Evolutionary conservation across 2,888 invertebrate genomes (phyloP).

Genomic region (Chrysolina americana): DNA sequence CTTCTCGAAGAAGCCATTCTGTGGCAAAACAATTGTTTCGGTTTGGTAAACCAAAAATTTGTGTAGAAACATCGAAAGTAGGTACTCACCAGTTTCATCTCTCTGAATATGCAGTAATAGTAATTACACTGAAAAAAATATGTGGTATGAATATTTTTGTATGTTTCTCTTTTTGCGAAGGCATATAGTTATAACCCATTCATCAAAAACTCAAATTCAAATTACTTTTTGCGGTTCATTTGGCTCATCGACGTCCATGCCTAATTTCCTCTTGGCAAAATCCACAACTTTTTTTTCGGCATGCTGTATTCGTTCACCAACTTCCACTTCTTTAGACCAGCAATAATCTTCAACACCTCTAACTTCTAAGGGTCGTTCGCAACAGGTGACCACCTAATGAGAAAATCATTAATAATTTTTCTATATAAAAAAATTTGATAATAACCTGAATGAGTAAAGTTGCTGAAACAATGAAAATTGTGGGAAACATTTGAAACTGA

Average conservation of each 20-base stretch:
- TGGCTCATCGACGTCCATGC: conserved; percentile 54
- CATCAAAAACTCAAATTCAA: background rate
- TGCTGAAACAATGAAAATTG: background rate
- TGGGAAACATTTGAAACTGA: background rate
- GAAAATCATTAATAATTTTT: background rate
- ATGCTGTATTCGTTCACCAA: conserved; percentile 58
- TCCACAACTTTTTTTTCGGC: conserved; percentile 61
- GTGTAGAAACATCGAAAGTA: conserved; percentile 24
- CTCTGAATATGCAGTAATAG: conserved; percentile 54
- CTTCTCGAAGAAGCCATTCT: no score
- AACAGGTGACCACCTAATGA: conserved; percentile 29
- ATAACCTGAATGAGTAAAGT: background rate
- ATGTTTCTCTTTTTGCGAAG: background rate
- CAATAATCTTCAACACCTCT: conserved; percentile 59
- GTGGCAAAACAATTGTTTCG: no score
- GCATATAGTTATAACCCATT: background rate
- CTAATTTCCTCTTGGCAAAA: conserved; percentile 61
- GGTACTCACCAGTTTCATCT: conserved; percentile 56
- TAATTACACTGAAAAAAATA: conserved; percentile 57
- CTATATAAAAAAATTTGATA: background rate
- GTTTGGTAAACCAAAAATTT: no score
- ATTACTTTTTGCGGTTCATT: conserved; percentile 60
- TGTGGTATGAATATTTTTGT: conserved; percentile 2
- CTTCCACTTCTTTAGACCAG: conserved; percentile 58
- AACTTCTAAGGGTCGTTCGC: conserved; percentile 55